Evolutionary conservation across 1,140 invertebrate species (phyloP).

Genomic region (Papilio xuthus): DNA sequence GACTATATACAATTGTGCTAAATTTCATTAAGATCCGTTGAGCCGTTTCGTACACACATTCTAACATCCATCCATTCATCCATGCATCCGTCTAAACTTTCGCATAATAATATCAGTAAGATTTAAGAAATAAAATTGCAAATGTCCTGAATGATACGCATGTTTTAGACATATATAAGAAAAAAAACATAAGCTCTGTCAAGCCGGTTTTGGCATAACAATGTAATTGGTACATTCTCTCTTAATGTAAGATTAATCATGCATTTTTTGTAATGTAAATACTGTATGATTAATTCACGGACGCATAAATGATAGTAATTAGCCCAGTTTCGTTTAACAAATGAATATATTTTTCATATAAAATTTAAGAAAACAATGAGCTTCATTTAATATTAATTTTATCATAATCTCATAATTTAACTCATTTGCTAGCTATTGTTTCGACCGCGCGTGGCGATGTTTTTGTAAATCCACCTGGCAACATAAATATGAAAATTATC

Average conservation of each 20-base stretch:
- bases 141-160: too few relatives aligned
- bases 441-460: neutral
- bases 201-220: too few relatives aligned
- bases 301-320: neutral
- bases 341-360: neutral
- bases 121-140: too few relatives aligned
- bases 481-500: neutral
- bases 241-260: neutral
- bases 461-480: neutral
- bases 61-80: too few relatives aligned
- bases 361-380: neutral
- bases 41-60: too few relatives aligned
- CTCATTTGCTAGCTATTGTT: conserved; percentile 4
- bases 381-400: conserved; percentile 9
- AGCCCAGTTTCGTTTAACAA: neutral
- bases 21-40: too few relatives aligned
- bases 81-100: too few relatives aligned
- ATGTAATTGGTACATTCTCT: too few relatives aligned
- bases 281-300: neutral
- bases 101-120: too few relatives aligned
- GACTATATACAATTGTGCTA: too few relatives aligned
- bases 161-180: too few relatives aligned
- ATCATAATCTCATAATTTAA: neutral
- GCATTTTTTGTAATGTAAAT: neutral
- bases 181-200: too few relatives aligned